Base-by-base conservation (phyloP, 2,113 vertebrate genomes). In the Dolichotis patagonum region DNA sequence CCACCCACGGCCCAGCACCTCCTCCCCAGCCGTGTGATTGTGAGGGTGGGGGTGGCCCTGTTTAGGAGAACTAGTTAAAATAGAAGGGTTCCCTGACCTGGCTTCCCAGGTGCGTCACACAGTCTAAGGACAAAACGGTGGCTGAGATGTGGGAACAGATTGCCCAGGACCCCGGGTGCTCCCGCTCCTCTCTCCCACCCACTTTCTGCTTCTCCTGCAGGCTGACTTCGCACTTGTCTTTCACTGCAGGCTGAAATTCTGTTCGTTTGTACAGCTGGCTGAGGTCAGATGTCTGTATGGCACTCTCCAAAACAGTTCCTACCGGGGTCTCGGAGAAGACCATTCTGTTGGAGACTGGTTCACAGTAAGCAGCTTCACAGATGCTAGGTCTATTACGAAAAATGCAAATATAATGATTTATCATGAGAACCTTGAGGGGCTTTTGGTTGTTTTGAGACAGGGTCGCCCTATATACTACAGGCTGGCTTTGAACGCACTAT, bases 131-230 rank as follows among this genome's bases (percentile, higher is more conserved):
- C 0, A 0, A 32, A 90, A 41, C 49, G 28, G 30, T 11, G 4
- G 26, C 17, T 38, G 14, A 38, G 10, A 22, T 24, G 19, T 77
- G 2, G 28, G 52, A 49, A n/a, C 11, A 16, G 32, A 10, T 30
- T 54, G 13, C 19, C 56, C 2, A 22, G 24, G n/a, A 43, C 24
- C 10, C 13, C 30, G 3, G 7, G 4, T 1, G 2, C 41, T 88
- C 0, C 7, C 16, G 19, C 2, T 20, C 1, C 5, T 22, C 4
- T 3, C 46, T 17, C 38, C 24, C 85, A 8, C n/a, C 28, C 26
- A 13, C 49, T 62, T 35, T 63, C 80, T 22, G 11, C 56, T 49
- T 56, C 24, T 28, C 22, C 35, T 82, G 22, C 38, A 43, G 8
- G 0, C 52, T 16, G n/a, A 16, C 2, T 38, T 60, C n/a, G 1